Percentiles rank a stretch among this genome's conserved stretches.
These are phyloP conservation scores for Montipora efflorescens DNA, from an alignment of 64 coral and sea anemone species.

Conservation along the genomic window DNA sequence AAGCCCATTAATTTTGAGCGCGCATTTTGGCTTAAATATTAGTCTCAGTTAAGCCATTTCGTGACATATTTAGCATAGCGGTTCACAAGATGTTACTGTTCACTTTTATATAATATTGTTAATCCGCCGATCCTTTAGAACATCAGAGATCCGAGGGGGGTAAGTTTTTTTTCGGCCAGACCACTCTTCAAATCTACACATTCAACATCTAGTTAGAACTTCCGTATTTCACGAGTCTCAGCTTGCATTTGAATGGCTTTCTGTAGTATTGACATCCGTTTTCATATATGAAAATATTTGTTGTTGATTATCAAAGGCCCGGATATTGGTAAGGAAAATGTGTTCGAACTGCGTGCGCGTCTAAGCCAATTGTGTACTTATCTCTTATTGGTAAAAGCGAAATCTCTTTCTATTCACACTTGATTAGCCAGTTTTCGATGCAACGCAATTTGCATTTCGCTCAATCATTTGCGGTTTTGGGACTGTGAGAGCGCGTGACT, in stretches of 20 bases:
- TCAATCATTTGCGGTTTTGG: slow-evolving; percentile 40
- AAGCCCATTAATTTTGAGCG: not conserved
- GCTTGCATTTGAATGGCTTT: slow-evolving; percentile 21
- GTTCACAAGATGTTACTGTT: slow-evolving; percentile 37
- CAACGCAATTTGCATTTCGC: slow-evolving; percentile 9
- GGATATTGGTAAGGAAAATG: slow-evolving; percentile 33
- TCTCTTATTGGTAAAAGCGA: not conserved
- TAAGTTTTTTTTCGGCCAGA: not conserved
- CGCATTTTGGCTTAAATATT: not conserved
- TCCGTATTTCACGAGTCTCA: not conserved
- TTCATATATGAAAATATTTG: not conserved
- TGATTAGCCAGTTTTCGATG: not conserved
- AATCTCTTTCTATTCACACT: slow-evolving; percentile 29
- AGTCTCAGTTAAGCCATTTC: not conserved
- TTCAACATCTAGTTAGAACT: slow-evolving; percentile 37
- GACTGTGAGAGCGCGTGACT: slow-evolving; percentile 31
- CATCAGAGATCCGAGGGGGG: not conserved
- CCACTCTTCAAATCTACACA: not conserved
- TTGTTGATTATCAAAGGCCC: slow-evolving; percentile 24
- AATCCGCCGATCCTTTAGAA: slow-evolving; percentile 11
- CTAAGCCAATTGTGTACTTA: not conserved
- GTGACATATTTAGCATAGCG: slow-evolving; percentile 60
- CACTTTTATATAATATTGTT: slow-evolving; percentile 8
- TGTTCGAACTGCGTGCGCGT: not conserved
- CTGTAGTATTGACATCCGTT: slow-evolving; percentile 13